Percentiles rank a stretch among this genome's conserved stretches.
Conservation (phyloP, 2,888 invertebrate genomes). For the Pocota personata region DNA sequence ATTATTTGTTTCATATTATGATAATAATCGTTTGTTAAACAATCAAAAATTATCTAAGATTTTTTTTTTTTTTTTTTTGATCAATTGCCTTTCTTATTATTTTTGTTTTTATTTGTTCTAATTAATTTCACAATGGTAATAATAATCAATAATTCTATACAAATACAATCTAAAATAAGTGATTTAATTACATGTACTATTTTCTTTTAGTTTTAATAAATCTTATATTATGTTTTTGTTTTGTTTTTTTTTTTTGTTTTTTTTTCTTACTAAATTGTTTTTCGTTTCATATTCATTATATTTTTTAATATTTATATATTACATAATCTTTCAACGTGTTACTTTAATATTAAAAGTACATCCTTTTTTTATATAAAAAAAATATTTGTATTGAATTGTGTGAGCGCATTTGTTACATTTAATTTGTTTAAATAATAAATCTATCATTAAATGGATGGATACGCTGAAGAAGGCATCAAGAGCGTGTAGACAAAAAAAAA, state of each 20-base stretch:
- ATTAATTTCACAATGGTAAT: conserved; percentile 22
- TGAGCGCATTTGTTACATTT: conserved; percentile 15
- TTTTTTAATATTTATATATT: conserved; percentile 15
- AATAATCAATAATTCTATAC: conserved; percentile 26
- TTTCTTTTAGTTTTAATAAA: background rate
- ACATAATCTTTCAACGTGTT: conserved; percentile 13
- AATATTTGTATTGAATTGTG: conserved; percentile 10
- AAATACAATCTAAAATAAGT: conserved; percentile 20
- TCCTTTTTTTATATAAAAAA: background rate
- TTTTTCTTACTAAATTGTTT: conserved; percentile 2
- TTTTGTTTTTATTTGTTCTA: conserved; percentile 21
- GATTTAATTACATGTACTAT: conserved; percentile 29
- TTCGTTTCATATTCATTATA: background rate
- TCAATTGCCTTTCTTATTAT: conserved; percentile 8
- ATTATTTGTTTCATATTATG: conserved; percentile 9
- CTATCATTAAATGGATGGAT: conserved; percentile 18
- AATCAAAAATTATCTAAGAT: conserved; percentile 25
- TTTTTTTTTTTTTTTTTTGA: conserved; percentile 14
- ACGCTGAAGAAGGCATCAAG: conserved; percentile 13
- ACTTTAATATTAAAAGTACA: conserved; percentile 1
- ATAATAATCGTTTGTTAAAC: conserved; percentile 29
- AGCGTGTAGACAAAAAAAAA: conserved; percentile 3
- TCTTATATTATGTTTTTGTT: background rate
- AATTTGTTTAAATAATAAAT: conserved; percentile 25
- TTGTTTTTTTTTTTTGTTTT: background rate